Conservation (phyloP, 2,113 vertebrate species). For the Indri indri region DNA sequence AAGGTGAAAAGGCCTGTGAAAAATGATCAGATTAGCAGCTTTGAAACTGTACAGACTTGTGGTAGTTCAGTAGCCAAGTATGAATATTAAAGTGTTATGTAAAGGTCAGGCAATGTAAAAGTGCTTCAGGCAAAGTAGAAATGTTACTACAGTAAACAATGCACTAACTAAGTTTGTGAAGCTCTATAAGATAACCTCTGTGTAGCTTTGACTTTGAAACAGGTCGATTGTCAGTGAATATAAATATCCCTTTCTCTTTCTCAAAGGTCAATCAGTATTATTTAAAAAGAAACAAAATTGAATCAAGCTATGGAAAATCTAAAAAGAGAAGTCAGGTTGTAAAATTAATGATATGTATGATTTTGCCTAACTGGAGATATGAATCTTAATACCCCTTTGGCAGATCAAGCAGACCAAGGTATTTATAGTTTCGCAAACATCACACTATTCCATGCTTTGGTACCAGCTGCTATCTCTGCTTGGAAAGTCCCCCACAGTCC, state of each 20-base stretch:
- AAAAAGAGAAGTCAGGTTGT: background rate
- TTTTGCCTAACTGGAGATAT: background rate
- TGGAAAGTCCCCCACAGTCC: background rate
- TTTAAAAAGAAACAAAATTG: conserved; percentile 57
- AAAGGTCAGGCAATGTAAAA: conserved; percentile 71
- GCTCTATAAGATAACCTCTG: conserved; percentile 47
- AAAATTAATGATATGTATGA: conserved; percentile 60
- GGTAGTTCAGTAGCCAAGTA: conserved; percentile 52
- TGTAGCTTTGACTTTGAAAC: conserved; percentile 66
- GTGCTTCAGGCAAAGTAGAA: conserved; percentile 52
- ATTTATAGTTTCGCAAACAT: background rate
- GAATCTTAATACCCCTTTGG: background rate
- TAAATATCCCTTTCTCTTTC: conserved; percentile 63
- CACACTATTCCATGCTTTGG: background rate
- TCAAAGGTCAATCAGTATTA: conserved; percentile 70
- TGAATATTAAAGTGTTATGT: conserved; percentile 66
- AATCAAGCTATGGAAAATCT: conserved; percentile 31
- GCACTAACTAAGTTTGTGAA: conserved; percentile 60
- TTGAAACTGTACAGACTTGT: conserved; percentile 44
- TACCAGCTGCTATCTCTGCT: background rate
- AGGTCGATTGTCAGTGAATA: conserved; percentile 39
- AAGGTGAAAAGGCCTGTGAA: conserved; percentile 57
- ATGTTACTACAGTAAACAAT: conserved; percentile 60
- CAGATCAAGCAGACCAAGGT: background rate
- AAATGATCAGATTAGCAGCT: conserved; percentile 69